A percentile compares a stretch with the other conserved stretches of the same genome.
These are phyloP conservation scores for Phaenicophaeus curvirostris DNA, from an alignment of 2,797 vertebrate genomes.

Conservation along the genomic window DNA sequence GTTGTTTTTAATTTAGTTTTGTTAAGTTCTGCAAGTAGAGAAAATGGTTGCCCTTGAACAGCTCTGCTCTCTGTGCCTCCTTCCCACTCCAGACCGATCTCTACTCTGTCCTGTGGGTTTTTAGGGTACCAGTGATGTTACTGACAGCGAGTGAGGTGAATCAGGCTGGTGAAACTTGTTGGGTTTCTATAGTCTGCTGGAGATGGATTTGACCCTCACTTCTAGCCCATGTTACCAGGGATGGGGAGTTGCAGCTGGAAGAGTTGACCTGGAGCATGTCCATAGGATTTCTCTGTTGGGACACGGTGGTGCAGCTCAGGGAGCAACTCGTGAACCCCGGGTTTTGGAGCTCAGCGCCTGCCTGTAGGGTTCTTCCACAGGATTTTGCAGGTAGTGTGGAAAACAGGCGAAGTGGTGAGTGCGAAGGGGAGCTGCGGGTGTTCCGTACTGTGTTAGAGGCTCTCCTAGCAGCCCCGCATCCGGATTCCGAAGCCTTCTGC, in stretches of 20 bases:
- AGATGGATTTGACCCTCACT: background rate
- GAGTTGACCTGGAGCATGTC: background rate
- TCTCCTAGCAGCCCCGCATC: rapidly evolving
- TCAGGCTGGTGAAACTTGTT: too few relatives aligned
- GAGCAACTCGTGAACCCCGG: background rate
- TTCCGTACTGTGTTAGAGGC: background rate
- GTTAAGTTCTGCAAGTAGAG: too few relatives aligned
- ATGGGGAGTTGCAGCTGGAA: background rate
- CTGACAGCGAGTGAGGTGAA: too few relatives aligned
- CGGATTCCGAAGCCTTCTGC: background rate
- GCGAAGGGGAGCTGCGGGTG: background rate
- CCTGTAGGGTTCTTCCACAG: background rate
- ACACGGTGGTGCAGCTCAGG: background rate
- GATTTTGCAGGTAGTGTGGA: background rate
- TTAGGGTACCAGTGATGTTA: too few relatives aligned
- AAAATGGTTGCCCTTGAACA: too few relatives aligned
- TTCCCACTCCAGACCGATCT: too few relatives aligned
- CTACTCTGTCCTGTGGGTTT: too few relatives aligned
- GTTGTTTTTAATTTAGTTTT: too few relatives aligned
- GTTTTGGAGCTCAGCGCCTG: background rate
- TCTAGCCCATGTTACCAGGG: background rate
- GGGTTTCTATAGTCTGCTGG: background rate
- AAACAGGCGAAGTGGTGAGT: background rate
- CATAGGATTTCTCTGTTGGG: background rate
- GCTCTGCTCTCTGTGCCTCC: too few relatives aligned